A percentile compares a stretch with the other conserved stretches of the same genome.
These are phyloP conservation scores for Bombus superbus DNA, from an alignment of 1,140 invertebrate genomes.

Conservation along the genomic window DNA sequence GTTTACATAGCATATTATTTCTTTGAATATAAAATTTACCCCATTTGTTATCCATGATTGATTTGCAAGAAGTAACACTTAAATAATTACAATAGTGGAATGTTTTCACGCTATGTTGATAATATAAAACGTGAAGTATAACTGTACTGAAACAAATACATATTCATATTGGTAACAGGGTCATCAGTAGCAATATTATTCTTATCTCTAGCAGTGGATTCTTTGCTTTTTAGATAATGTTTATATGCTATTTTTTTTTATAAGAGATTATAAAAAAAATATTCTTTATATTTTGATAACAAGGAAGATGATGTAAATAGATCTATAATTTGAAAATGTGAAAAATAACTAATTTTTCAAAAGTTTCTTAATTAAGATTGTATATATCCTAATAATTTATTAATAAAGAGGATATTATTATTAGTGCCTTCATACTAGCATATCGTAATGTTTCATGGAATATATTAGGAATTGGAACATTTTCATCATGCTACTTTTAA, in stretches of 20 bases:
- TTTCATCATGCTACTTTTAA: slow-evolving; percentile 10
- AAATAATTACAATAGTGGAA: slow-evolving; percentile 21
- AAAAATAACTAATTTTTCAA: background rate
- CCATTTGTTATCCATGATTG: background rate
- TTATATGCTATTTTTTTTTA: background rate
- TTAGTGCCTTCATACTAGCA: slow-evolving; percentile 9
- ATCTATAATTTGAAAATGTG: background rate
- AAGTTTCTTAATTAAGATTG: background rate
- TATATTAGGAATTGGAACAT: background rate
- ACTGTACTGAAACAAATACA: background rate
- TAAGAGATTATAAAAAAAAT: background rate
- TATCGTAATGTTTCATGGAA: background rate
- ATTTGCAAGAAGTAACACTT: background rate
- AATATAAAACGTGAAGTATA: background rate
- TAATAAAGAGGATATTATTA: background rate
- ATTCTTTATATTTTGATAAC: slow-evolving; percentile 7
- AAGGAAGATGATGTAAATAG: background rate
- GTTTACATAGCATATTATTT: slow-evolving; percentile 8
- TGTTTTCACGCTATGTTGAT: background rate
- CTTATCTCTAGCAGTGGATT: slow-evolving; percentile 46
- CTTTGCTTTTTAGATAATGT: slow-evolving; percentile 7
- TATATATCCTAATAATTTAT: background rate
- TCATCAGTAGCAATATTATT: background rate
- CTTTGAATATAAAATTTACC: slow-evolving; percentile 16
- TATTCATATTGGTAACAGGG: background rate